These are phyloP conservation scores for Drosophila bocki DNA, from an alignment of 1,140 invertebrate genomes.

Conservation along the genomic window DNA sequence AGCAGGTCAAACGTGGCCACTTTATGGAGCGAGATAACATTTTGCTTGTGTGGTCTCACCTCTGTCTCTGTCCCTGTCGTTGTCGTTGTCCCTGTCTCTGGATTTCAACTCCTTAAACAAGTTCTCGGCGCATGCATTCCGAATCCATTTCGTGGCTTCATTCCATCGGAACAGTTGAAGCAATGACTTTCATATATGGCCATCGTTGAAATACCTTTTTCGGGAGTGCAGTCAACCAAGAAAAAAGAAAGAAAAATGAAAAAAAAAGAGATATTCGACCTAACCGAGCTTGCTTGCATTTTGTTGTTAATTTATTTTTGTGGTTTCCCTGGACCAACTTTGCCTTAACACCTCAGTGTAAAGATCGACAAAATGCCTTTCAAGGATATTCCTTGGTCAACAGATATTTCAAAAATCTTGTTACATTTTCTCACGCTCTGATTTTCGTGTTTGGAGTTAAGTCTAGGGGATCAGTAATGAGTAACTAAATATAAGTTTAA, in stretches of 20 bases:
- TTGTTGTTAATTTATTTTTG: constrained; percentile 50
- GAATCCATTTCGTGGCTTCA: constrained; percentile 45
- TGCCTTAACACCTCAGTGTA: constrained; percentile 40
- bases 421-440: constrained; percentile 47
- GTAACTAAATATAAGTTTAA: neutral
- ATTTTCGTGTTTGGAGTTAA: constrained; percentile 3
- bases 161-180: constrained; percentile 51
- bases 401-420: constrained; percentile 18
- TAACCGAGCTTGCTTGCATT: constrained; percentile 16
- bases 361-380: constrained; percentile 28
- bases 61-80: constrained; percentile 14
- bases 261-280: neutral
- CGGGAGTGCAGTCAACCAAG: constrained; percentile 36
- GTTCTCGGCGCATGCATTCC: constrained; percentile 42
- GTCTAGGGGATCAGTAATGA: neutral
- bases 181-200: constrained; percentile 60
- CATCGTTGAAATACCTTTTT: constrained; percentile 50
- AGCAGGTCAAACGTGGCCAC: constrained; percentile 57
- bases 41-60: constrained; percentile 68
- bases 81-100: constrained; percentile 13
- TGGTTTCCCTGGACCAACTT: constrained; percentile 38
- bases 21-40: constrained; percentile 55
- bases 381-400: constrained; percentile 29
- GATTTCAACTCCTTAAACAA: constrained; percentile 52
- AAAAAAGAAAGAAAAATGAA: neutral